Evolutionary conservation across 2,797 vertebrate genomes (phyloP), one percentile per base, ranked within the genome.

Genomic region (Sebastes alutus): DNA sequence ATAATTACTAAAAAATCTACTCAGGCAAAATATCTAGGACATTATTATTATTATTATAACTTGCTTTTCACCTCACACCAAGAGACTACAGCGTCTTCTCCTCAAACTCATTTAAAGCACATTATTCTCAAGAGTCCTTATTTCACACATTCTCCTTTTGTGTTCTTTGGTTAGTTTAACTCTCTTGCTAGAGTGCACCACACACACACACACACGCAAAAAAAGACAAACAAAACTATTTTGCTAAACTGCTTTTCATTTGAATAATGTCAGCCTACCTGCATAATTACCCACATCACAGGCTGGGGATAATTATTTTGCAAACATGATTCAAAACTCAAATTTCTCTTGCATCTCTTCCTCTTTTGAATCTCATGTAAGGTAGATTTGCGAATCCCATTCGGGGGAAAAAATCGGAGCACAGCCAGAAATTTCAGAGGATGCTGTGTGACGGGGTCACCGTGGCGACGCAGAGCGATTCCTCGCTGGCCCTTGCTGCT

Each of bases 261-360:
- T 88, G 72, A 89, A 91, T 87, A 84, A 87, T 84, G 74, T 80
- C 75, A 75, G 68, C 71, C 75, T 80, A 89, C 88, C 88, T 88
- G 77, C 65, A 85, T 88, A 89, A 91, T 93, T 89, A 85, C 78
- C 74, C 75, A 87, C 87, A 86, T 88, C 86, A 87, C 77, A 85
- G 70, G 29, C 68, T 70, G 71, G 46, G 68, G 32, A 82, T 86
- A 91, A 92, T 90, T 88, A 80, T 81, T 83, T 90, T 83, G 75
- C 76, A 83, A 90, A 90, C 80, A 88, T 54, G 59, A 75, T 88
- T 87, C 64, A 79, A 79, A 90, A 79, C 63, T 85, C 63, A 89
- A 55, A 80, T 81, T 83, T 63, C 33, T 76, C 78, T 75, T 72
- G 69, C 65, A 76, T 88, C 58, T 38, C 66, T 84, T 65, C 23